Evolutionary conservation across 2,797 vertebrate species (phyloP).

Genomic region (Carduelis carduelis): DNA sequence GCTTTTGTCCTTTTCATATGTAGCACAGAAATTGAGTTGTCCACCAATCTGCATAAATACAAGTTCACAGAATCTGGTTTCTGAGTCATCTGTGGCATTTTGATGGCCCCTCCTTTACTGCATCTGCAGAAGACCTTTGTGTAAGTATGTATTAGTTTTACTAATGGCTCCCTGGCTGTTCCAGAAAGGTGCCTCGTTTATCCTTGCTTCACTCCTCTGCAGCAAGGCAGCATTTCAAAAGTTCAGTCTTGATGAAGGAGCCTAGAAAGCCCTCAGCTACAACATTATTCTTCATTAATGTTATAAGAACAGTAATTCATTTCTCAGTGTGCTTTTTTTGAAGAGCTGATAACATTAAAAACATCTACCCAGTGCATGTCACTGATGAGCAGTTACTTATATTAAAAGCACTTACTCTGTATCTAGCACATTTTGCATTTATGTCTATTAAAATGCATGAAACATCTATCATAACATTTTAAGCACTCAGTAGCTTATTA

Average conservation of each 20-base stretch:
- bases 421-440: conserved; percentile 27
- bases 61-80: background rate
- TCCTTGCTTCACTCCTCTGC: background rate
- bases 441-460: conserved; percentile 60
- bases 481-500: conserved; percentile 38
- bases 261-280: background rate
- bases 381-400: conserved; percentile 31
- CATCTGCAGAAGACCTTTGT: background rate
- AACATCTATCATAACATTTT: conserved; percentile 51
- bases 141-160: background rate
- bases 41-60: background rate
- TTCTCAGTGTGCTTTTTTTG: background rate
- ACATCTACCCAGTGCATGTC: conserved; percentile 19
- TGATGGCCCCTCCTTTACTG: background rate
- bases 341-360: conserved; percentile 21
- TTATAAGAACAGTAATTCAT: conserved; percentile 38
- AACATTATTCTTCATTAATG: conserved; percentile 18
- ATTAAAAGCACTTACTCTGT: conserved; percentile 20
- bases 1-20: background rate
- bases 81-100: background rate
- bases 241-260: conserved; percentile 9
- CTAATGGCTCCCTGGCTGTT: background rate
- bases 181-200: background rate
- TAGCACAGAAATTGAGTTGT: background rate
- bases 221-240: background rate